Percentiles rank a stretch among this genome's conserved stretches.
Conservation (phyloP, 1,140 invertebrate species). For the Vanessa tameamea region DNA sequence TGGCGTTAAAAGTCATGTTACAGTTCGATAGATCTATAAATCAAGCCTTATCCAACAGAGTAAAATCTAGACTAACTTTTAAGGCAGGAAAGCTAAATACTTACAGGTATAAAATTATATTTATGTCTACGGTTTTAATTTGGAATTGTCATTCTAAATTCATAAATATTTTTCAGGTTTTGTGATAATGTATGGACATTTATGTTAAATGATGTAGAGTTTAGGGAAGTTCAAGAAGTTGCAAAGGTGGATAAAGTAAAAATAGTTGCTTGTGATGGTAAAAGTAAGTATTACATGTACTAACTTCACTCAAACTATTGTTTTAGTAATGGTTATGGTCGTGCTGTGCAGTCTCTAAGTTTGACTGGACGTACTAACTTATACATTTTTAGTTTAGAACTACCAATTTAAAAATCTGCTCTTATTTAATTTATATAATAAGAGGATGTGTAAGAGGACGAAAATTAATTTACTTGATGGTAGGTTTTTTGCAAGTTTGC, state of each 20-base stretch:
- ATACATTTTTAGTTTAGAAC: too few species aligned
- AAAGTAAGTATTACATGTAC: slow-evolving; percentile 84
- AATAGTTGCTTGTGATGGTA: slow-evolving; percentile 99
- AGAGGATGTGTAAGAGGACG: too few species aligned
- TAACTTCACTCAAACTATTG: neutral
- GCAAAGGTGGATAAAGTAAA: slow-evolving; percentile 98
- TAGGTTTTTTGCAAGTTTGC: too few species aligned
- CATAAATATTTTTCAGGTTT: slow-evolving; percentile 82
- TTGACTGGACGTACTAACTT: too few species aligned
- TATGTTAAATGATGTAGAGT: slow-evolving; percentile 98
- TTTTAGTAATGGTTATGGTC: neutral
- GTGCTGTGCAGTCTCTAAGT: neutral
- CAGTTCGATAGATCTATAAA: slow-evolving; percentile 99
- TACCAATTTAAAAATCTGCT: too few species aligned
- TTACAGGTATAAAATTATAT: slow-evolving; percentile 84
- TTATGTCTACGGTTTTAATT: neutral
- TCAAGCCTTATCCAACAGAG: slow-evolving; percentile 93
- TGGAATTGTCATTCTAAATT: neutral
- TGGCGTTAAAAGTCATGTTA: slow-evolving; percentile 95
- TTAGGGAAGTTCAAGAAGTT: slow-evolving; percentile 96
- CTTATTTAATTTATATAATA: too few species aligned
- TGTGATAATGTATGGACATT: slow-evolving; percentile 99
- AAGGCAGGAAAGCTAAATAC: slow-evolving; percentile 99
- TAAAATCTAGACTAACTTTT: slow-evolving; percentile 95
- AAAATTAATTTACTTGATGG: too few species aligned